Base-by-base conservation (phyloP, 2,113 vertebrate species). In the Cacatua alba region DNA sequence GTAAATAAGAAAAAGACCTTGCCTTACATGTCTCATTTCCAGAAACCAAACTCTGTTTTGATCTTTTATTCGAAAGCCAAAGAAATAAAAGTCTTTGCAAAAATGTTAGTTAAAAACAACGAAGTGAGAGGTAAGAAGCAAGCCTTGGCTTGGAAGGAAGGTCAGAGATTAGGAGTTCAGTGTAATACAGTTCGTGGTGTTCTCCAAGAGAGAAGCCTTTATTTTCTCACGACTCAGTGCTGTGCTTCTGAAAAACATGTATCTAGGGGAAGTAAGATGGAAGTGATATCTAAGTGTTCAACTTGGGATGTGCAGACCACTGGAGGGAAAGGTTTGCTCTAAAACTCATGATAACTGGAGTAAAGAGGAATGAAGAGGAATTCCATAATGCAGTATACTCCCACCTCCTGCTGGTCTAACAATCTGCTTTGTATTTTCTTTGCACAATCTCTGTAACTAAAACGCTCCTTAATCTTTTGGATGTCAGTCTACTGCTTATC, bases 281-380 rank as follows among this genome's bases (percentile, higher is more conserved):
- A 64, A 8, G n/a, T 63, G 20, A 8, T 71, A 5, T 25, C 23
- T 49, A 76, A 4, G 21, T 62, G 26, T 74, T 91, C 26, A 44
- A 0, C 31, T 28, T 57, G 0, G 1, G 64, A 37, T 3, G 3
- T 44, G 49, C 37, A 59, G 33, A 6, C 17, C 0, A 2, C 49
- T 88, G 75, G 72, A 60, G 43, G 25, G 52, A 82, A 78, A 51
- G 59, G 10, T 70, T 83, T 8, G 1, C 59, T 90, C 59, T 57
- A 26, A 46, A 88, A 65, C 19, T 76, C 6, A 2, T 11, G 29
- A 49, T 75, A 87, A n/a, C 31, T 81, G 53, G 37, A 48, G 14
- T 51, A 28, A 43, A 44, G 49, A 77, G 13, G 51, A 63, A 43
- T 7, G 35, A 78, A 62, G 25, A 90, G 9, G 24, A 52, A 63